Evolutionary conservation across 2,113 vertebrate genomes (phyloP).

Genomic region (Poeciliopsis turrubarensis): DNA sequence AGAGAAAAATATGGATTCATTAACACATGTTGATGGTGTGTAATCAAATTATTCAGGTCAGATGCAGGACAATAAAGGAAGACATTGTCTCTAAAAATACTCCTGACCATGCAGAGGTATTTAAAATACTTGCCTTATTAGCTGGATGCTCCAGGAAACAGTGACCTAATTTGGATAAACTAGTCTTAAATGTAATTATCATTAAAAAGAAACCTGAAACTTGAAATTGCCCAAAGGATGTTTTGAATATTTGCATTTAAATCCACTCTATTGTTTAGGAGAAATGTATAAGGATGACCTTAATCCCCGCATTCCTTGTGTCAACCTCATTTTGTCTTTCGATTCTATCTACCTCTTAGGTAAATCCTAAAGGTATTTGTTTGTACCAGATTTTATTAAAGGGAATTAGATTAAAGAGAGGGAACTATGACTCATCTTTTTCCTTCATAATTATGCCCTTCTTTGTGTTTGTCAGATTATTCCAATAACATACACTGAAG

Average conservation of each 20-base stretch:
- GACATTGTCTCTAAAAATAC: slow-evolving; percentile 3
- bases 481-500: neutral
- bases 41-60: neutral
- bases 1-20: neutral
- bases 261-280: slow-evolving; percentile 57
- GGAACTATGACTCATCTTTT: no score
- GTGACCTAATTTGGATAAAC: slow-evolving; percentile 14
- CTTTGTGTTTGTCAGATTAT: neutral
- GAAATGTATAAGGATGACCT: slow-evolving; percentile 40
- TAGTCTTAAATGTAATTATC: slow-evolving; percentile 41
- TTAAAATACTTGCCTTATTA: slow-evolving; percentile 25
- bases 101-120: slow-evolving; percentile 1
- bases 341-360: no score
- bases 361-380: no score
- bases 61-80: no score
- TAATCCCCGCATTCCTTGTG: no score
- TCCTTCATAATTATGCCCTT: no score
- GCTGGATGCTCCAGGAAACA: slow-evolving; percentile 6
- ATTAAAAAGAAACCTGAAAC: slow-evolving; percentile 61
- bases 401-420: no score
- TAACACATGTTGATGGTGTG: neutral
- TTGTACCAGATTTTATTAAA: no score
- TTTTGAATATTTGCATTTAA: slow-evolving; percentile 64
- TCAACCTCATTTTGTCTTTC: no score
- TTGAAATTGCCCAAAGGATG: slow-evolving; percentile 33